A percentile compares a stretch with the other conserved stretches of the same genome.
These are phyloP conservation scores for Nannoperca australis DNA, from an alignment of 2,797 vertebrate species.

Conservation along the genomic window DNA sequence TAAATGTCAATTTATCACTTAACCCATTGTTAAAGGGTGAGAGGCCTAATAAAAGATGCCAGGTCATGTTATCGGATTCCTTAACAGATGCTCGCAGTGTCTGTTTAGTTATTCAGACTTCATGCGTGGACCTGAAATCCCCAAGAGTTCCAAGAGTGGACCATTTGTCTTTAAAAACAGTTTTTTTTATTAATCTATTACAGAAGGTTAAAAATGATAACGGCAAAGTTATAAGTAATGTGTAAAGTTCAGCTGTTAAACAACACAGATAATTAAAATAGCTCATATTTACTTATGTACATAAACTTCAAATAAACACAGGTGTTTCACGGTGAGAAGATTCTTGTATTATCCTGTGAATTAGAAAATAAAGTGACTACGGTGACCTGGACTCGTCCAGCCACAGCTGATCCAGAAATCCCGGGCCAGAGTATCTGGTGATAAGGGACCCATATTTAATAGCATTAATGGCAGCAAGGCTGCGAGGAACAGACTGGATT, in stretches of 20 bases:
- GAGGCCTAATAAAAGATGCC: constrained; percentile 78
- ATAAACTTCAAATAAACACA: constrained; percentile 29
- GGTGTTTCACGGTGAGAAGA: constrained; percentile 32
- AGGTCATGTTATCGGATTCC: constrained; percentile 70
- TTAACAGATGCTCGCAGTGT: constrained; percentile 60
- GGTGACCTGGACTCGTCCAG: constrained; percentile 17
- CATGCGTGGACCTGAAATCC: constrained; percentile 27
- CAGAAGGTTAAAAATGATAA: neutral
- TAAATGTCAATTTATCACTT: constrained; percentile 87
- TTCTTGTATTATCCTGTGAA: constrained; percentile 32
- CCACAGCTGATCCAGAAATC: constrained; percentile 37
- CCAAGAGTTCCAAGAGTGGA: constrained; percentile 5
- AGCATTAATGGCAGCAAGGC: constrained; percentile 63
- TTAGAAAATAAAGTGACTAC: constrained; percentile 50
- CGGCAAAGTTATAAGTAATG: neutral
- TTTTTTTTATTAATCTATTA: constrained; percentile 3
- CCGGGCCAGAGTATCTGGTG: constrained; percentile 54
- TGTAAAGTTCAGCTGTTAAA: neutral
- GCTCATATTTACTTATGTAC: constrained; percentile 2
- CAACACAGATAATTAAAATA: neutral
- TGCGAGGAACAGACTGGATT: constrained; percentile 69
- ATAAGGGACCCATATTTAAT: constrained; percentile 70
- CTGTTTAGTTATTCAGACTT: constrained; percentile 65
- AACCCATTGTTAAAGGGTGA: constrained; percentile 83
- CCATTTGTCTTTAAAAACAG: constrained; percentile 3